Conservation (phyloP, 2,888 invertebrate species). For the Mesorhabditis belari region DNA sequence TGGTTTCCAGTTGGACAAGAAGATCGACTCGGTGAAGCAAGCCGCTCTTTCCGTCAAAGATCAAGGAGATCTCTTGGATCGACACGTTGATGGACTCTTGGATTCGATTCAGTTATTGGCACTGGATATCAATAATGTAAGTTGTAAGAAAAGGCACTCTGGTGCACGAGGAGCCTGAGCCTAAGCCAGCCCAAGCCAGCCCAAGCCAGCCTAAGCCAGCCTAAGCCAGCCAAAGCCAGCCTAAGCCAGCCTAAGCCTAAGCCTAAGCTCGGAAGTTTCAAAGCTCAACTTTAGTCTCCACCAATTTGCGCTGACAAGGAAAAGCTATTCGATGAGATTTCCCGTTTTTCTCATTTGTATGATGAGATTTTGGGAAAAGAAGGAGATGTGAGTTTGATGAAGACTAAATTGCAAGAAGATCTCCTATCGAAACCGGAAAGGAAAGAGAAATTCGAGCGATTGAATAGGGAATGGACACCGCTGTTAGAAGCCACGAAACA, state of each 20-base stretch:
- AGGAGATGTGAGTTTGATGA: constrained; percentile 69
- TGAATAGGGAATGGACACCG: constrained; percentile 85
- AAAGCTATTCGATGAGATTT: constrained; percentile 70
- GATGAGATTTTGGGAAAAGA: constrained; percentile 82
- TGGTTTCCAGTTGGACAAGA: constrained; percentile 14
- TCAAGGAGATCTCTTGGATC: constrained; percentile 24
- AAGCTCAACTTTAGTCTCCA: constrained; percentile 21
- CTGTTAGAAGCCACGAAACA: constrained; percentile 80
- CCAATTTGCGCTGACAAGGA: constrained; percentile 76
- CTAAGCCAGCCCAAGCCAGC: too few species aligned
- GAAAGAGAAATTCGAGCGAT: constrained; percentile 72
- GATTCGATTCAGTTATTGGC: constrained; percentile 2
- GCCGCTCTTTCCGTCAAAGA: constrained; percentile 22
- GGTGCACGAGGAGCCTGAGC: too few species aligned
- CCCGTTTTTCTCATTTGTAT: constrained; percentile 66
- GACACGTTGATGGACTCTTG: constrained; percentile 22
- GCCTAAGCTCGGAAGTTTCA: constrained; percentile 23
- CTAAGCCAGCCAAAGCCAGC: neutral
- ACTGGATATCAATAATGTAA: neutral
- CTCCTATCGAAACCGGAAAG: constrained; percentile 57
- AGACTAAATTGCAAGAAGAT: constrained; percentile 53
- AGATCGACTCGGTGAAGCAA: constrained; percentile 27
- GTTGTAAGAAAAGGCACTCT: constrained; percentile 20
- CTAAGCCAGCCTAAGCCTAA: constrained; percentile 4
- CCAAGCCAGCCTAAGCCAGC: constrained; percentile 19